A percentile compares a stretch with the other conserved stretches of the same genome.
Evolutionary conservation across 2,888 invertebrate genomes (phyloP).

Genomic region (Marronus borbonicus): DNA sequence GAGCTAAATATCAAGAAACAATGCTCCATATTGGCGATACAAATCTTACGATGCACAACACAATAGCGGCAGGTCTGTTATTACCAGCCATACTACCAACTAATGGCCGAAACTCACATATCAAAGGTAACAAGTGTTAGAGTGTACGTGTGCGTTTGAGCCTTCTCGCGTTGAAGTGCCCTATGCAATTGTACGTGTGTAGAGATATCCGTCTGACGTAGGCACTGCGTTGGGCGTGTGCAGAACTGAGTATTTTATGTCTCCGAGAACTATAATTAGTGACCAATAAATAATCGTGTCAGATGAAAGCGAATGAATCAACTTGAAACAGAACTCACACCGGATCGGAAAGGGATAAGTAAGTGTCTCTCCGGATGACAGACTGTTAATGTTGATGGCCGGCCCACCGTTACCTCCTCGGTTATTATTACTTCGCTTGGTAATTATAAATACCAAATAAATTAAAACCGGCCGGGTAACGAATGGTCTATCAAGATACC

Average conservation of each 20-base stretch:
- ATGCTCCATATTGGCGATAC: conserved; percentile 26
- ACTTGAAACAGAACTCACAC: conserved; percentile 60
- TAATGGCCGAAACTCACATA: conserved; percentile 54
- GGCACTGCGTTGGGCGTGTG: conserved; percentile 59
- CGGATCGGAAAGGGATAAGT: conserved; percentile 62
- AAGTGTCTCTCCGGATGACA: conserved; percentile 60
- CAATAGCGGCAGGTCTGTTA: conserved; percentile 31
- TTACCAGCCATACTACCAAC: conserved; percentile 47
- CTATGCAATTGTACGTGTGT: neutral
- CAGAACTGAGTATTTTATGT: conserved; percentile 62
- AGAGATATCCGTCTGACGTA: conserved; percentile 29
- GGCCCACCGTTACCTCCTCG: conserved; percentile 60
- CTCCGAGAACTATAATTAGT: conserved; percentile 64
- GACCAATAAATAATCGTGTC: conserved; percentile 63
- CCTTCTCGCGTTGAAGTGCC: conserved; percentile 11
- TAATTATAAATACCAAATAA: conserved; percentile 62
- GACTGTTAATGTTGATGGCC: conserved; percentile 61
- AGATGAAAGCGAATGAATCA: conserved; percentile 62
- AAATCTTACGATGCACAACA: conserved; percentile 13
- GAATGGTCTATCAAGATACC: conserved; percentile 57
- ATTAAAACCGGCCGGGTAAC: conserved; percentile 58
- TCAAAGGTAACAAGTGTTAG: conserved; percentile 55
- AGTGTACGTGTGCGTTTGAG: conserved; percentile 11
- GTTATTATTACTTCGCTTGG: conserved; percentile 59
- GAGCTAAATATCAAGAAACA: conserved; percentile 29